Evolutionary conservation across 2,888 invertebrate genomes (phyloP), one percentile per base, ranked within the genome.

Genomic region (Drosophila borealis): DNA sequence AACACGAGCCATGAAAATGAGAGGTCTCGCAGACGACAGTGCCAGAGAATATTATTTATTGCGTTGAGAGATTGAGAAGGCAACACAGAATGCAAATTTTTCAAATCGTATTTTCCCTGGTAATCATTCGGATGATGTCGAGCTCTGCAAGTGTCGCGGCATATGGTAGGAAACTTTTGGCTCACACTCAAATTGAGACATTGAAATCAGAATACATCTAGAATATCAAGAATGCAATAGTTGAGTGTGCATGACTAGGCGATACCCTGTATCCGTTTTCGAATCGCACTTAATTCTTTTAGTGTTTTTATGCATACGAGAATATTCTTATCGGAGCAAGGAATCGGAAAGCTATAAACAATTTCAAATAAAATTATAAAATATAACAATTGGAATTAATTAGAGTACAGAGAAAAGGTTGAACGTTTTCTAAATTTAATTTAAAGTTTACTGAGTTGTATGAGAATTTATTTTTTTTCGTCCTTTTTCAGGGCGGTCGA

Each of bases 1-100:
- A 34, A 48, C 41, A 29, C 33, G 37, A 53, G 53, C 51, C 37
- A 60, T 34, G 37, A 42, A 51, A 60, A 37, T 57, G 34, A 56
- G 68, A 74, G 60, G 45, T 54, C 54, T 41, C 48, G 25, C 36
- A 60, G 41, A 44, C 46, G 33, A 48, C 46, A 33, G 42, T 54
- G 49, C 42, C 62, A 67, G 80, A 63, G 39, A 80, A 85, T 74
- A 84, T 81, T 80, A 79, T 79, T 78, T 81, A 84, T 81, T 78
- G 81, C 67, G 42, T 65, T 56, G 66, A 74, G 63, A 50, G 45
- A 65, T 39, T 46, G 37, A 54, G 51, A 25, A 29, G 25, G 39
- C 37, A 41, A 21, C 21, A n/a, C 9, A 21, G 46, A 67, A 36
- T 53, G 63, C 42, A 60, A 69, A 70, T 72, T 71, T 70, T 55